Conservation (phyloP, 30 jellyfish, hydroid and myxozoan species). For the Aurelia sp. region DNA sequence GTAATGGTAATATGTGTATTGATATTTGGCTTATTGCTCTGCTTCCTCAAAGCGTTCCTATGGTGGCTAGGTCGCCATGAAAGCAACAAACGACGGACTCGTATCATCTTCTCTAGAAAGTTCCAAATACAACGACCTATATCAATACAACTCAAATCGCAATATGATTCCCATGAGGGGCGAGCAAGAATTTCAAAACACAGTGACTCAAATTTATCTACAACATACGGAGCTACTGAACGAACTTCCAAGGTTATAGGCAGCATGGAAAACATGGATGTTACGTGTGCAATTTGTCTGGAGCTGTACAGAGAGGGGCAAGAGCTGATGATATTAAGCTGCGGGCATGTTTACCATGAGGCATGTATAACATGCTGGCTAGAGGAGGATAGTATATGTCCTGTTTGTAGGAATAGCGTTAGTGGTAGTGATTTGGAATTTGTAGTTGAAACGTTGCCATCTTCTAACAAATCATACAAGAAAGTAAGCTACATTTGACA, state of each 20-base stretch:
- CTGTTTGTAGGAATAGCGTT: constrained; percentile 34
- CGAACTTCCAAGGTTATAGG: not conserved
- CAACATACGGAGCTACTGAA: constrained; percentile 19
- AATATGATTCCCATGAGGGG: constrained; percentile 39
- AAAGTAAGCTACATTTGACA: constrained; percentile 32
- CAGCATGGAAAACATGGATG: constrained; percentile 30
- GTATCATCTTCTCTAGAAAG: constrained; percentile 34
- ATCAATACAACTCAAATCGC: constrained; percentile 17
- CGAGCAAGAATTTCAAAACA: constrained; percentile 31
- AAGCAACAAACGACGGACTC: constrained; percentile 38
- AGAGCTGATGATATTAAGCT: constrained; percentile 15
- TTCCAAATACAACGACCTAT: constrained; percentile 46
- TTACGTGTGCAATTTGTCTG: constrained; percentile 36
- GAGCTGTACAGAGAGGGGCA: constrained; percentile 43
- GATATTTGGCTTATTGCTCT: constrained; percentile 15
- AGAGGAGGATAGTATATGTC: constrained; percentile 48
- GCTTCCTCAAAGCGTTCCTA: constrained; percentile 28
- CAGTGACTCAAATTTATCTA: not conserved
- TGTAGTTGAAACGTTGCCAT: constrained; percentile 38
- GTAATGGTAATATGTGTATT: constrained; percentile 28
- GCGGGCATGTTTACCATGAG: constrained; percentile 61
- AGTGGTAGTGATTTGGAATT: constrained; percentile 54
- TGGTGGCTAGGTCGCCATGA: constrained; percentile 53
- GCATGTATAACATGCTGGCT: constrained; percentile 48
- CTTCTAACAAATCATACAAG: constrained; percentile 3